These are phyloP conservation scores for Cyprinus carpio DNA, from an alignment of 2,113 vertebrate species.

Conservation along the genomic window DNA sequence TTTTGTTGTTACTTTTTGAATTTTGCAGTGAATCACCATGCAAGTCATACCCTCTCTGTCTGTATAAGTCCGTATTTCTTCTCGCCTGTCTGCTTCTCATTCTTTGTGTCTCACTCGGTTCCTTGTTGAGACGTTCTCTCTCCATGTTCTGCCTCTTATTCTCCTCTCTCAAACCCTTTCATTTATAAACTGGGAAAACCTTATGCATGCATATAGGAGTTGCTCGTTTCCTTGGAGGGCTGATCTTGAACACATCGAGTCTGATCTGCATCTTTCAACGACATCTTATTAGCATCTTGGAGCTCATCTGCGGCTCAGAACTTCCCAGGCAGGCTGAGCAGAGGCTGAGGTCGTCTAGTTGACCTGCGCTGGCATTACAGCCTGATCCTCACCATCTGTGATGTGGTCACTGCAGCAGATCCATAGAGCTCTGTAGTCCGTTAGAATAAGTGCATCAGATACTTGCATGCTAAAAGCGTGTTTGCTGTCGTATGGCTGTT, in stretches of 20 bases:
- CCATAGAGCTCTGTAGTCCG: neutral
- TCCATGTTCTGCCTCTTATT: neutral
- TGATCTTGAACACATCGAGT: neutral
- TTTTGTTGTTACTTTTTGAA: neutral
- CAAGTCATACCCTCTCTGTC: neutral
- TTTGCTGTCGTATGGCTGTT: neutral
- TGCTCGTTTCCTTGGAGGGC: neutral
- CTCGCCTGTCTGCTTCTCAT: neutral
- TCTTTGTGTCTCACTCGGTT: slow-evolving; percentile 16
- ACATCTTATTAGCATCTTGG: neutral
- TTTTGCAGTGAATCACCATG: slow-evolving; percentile 3
- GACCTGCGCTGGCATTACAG: slow-evolving; percentile 3
- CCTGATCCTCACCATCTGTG: slow-evolving; percentile 45
- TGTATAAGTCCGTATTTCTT: neutral
- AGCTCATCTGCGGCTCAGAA: slow-evolving; percentile 6
- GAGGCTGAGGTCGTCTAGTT: slow-evolving; percentile 16
- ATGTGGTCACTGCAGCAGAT: slow-evolving; percentile 7
- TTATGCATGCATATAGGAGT: neutral
- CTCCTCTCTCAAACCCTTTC: neutral
- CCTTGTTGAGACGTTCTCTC: neutral
- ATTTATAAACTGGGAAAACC: neutral
- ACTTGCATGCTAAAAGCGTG: neutral
- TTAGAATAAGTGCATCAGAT: neutral
- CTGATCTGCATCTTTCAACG: neutral
- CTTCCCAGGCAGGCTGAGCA: slow-evolving; percentile 27